Conservation (phyloP, 2,797 vertebrate species). For the Zenarchopterus dispar region DNA sequence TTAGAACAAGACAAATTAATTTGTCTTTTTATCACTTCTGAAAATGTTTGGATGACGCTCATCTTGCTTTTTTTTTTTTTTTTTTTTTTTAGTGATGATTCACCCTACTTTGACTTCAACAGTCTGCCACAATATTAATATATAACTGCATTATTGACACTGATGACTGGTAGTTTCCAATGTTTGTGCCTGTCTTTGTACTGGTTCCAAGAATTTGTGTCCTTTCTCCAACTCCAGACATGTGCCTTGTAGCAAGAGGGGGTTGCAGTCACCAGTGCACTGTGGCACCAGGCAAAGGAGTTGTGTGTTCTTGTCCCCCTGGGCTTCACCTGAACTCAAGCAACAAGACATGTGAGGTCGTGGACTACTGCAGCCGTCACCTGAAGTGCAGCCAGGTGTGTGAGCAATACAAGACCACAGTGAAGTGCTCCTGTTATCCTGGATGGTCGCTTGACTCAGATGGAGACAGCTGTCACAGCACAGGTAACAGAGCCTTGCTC, state of each 20-base stretch:
- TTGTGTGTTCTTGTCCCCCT: constrained; percentile 91
- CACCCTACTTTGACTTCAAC: no score
- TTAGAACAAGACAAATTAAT: no score
- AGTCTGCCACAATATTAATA: no score
- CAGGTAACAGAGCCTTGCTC: constrained; percentile 78
- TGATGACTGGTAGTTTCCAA: no score
- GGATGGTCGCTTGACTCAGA: constrained; percentile 92
- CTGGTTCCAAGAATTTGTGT: constrained; percentile 20
- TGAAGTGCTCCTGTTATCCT: constrained; percentile 97
- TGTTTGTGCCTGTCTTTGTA: not conserved
- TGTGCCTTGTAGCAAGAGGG: constrained; percentile 93
- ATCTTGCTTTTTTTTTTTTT: no score
- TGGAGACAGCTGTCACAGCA: constrained; percentile 91
- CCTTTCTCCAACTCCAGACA: constrained; percentile 80
- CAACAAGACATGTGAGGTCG: constrained; percentile 92
- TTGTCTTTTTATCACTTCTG: no score
- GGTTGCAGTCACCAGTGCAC: constrained; percentile 97
- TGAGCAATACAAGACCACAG: constrained; percentile 93
- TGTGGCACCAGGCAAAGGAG: constrained; percentile 91
- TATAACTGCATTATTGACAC: no score
- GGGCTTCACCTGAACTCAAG: constrained; percentile 88
- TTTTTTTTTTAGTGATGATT: no score
- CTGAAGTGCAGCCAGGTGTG: constrained; percentile 96
- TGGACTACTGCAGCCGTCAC: constrained; percentile 94
- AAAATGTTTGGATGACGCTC: no score